Evolutionary conservation across 2,888 invertebrate genomes (phyloP).

Genomic region (Cremastinae sp.): DNA sequence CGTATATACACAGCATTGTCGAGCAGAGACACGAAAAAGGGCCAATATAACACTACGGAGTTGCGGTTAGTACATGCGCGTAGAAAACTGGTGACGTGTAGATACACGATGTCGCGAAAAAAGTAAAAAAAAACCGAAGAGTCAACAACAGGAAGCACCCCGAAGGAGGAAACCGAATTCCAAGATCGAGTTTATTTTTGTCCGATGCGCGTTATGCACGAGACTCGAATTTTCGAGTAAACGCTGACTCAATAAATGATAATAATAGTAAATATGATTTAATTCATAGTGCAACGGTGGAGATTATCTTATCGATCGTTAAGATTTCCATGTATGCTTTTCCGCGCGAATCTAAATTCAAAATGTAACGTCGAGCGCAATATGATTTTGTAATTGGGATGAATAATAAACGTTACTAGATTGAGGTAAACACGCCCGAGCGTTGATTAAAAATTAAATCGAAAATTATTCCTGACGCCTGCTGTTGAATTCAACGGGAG

Average conservation of each 20-base stretch:
- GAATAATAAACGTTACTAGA: too few species aligned
- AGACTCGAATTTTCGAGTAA: too few species aligned
- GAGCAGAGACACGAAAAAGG: constrained; percentile 7
- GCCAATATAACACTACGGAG: constrained; percentile 24
- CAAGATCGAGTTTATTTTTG: constrained; percentile 7
- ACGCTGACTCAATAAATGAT: constrained; percentile 2
- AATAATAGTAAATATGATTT: background rate
- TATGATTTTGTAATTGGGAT: too few species aligned
- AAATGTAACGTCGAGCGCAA: background rate
- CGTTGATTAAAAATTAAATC: too few species aligned
- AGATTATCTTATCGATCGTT: constrained; percentile 57
- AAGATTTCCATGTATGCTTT: constrained; percentile 21
- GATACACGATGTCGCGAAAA: background rate
- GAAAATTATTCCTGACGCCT: too few species aligned
- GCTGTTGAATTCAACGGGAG: too few species aligned
- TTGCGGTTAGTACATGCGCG: constrained; percentile 52
- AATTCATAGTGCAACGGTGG: constrained; percentile 8
- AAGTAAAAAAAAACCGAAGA: background rate
- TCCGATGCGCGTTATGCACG: constrained; percentile 17
- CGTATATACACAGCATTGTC: constrained; percentile 17
- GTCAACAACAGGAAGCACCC: constrained; percentile 25
- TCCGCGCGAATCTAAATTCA: background rate
- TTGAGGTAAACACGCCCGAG: too few species aligned
- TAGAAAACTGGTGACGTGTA: constrained; percentile 33
- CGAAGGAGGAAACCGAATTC: constrained; percentile 26